These are phyloP conservation scores for Andinoacara biseriatus DNA, from an alignment of 2,113 vertebrate genomes.

Conservation along the genomic window DNA sequence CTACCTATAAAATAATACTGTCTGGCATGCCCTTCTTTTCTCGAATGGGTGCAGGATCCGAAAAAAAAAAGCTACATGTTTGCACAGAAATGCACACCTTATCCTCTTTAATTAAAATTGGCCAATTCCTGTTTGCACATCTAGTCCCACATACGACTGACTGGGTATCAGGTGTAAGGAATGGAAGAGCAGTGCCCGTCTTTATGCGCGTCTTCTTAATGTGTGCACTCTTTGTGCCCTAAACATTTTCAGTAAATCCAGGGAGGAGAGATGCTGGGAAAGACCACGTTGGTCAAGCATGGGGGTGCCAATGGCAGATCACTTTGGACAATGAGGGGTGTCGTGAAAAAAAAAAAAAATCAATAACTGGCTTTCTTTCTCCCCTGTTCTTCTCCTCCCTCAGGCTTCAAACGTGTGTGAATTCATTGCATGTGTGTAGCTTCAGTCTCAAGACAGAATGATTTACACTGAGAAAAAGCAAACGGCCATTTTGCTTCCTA, in stretches of 20 bases:
- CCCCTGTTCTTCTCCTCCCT: not conserved
- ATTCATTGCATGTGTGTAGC: not conserved
- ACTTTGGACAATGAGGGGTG: constrained; percentile 59
- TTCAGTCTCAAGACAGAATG: not conserved
- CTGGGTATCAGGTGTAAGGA: constrained; percentile 27
- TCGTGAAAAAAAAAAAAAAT: constrained; percentile 51
- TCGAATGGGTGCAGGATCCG: constrained; percentile 51
- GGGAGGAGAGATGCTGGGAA: constrained; percentile 8
- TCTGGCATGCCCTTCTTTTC: constrained; percentile 20
- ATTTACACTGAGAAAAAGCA: not conserved
- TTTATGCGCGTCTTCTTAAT: not conserved
- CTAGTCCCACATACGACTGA: constrained; percentile 30
- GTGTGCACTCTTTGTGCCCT: not conserved
- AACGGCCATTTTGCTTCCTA: not conserved
- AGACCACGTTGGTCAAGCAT: constrained; percentile 26
- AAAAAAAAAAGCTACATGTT: constrained; percentile 44
- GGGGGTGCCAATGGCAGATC: constrained; percentile 35
- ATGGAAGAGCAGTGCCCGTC: not conserved
- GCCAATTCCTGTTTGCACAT: constrained; percentile 55
- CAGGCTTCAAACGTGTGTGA: not conserved
- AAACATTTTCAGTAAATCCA: constrained; percentile 5
- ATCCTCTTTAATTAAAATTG: constrained; percentile 72
- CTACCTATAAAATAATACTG: not conserved
- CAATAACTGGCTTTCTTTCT: constrained; percentile 34
- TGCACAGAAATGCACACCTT: constrained; percentile 62